These are phyloP conservation scores for Campylomormyrus tamandua DNA, from an alignment of 2,113 vertebrate genomes.

Conservation along the genomic window DNA sequence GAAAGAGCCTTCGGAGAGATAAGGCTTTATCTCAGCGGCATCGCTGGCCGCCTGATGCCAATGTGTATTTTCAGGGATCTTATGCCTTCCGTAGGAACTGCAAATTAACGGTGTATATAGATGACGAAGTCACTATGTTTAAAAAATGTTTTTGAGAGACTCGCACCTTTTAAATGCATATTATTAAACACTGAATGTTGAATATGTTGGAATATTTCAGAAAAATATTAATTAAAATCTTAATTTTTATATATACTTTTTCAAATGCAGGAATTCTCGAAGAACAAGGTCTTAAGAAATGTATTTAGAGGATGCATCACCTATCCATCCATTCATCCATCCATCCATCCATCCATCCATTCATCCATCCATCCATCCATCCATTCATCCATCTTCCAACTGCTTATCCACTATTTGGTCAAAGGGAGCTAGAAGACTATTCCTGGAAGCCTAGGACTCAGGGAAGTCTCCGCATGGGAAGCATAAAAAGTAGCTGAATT, in stretches of 20 bases:
- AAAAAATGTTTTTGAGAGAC: not conserved
- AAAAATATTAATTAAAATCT: not conserved
- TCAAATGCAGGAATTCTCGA: not conserved
- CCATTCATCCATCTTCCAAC: not conserved
- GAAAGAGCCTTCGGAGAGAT: constrained; percentile 35
- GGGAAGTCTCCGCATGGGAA: not conserved
- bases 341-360: not conserved
- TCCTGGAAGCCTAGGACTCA: not conserved
- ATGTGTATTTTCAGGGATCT: too few species aligned
- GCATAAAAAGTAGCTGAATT: not conserved
- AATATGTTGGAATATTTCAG: not conserved
- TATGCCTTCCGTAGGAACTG: not conserved
- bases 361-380: not conserved
- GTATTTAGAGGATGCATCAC: not conserved
- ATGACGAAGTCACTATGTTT: not conserved
- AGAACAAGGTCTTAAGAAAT: not conserved
- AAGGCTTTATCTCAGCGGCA: not conserved
- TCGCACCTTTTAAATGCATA: not conserved
- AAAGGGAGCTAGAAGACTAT: not conserved
- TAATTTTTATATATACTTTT: not conserved
- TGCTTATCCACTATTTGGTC: not conserved
- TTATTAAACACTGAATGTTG: not conserved
- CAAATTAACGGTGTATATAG: not conserved
- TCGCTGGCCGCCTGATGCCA: not conserved
- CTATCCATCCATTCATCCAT: not conserved